These are phyloP conservation scores for Acanthosoma haemorrhoidale DNA, from an alignment of 2,888 invertebrate species.

Conservation along the genomic window DNA sequence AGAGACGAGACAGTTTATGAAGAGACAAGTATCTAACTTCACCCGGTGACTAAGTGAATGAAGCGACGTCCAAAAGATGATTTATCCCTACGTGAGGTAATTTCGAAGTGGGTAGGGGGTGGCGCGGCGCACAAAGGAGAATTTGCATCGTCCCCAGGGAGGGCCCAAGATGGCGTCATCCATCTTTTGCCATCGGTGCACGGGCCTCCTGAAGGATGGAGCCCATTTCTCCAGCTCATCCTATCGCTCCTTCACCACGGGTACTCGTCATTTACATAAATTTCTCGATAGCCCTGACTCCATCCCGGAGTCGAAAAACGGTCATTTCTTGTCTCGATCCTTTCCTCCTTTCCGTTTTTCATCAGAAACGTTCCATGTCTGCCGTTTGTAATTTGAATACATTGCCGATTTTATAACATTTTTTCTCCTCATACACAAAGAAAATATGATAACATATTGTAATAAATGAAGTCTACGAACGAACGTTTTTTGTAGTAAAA, in stretches of 20 bases:
- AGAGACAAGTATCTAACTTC: too few species aligned
- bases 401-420: too few species aligned
- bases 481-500: too few species aligned
- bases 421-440: too few species aligned
- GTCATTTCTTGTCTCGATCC: too few species aligned
- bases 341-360: too few species aligned
- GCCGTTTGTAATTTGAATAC: too few species aligned
- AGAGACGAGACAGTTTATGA: too few species aligned
- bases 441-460: too few species aligned
- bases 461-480: too few species aligned
- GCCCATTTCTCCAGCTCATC: conserved; percentile 4
- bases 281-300: background rate
- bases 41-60: background rate
- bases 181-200: conserved; percentile 14
- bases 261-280: conserved; percentile 8
- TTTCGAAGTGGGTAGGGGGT: conserved; percentile 17
- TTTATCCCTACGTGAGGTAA: background rate
- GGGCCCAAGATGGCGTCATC: conserved; percentile 20
- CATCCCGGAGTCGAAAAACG: background rate
- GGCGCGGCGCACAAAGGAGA: conserved; percentile 21
- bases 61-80: background rate
- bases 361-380: too few species aligned
- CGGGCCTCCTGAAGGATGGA: background rate
- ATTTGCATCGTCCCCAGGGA: conserved; percentile 26
- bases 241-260: background rate